Percentiles rank a stretch among this genome's conserved stretches.
Evolutionary conservation across 2,888 invertebrate genomes (phyloP).

Genomic region (Dolichomitus sp.): DNA sequence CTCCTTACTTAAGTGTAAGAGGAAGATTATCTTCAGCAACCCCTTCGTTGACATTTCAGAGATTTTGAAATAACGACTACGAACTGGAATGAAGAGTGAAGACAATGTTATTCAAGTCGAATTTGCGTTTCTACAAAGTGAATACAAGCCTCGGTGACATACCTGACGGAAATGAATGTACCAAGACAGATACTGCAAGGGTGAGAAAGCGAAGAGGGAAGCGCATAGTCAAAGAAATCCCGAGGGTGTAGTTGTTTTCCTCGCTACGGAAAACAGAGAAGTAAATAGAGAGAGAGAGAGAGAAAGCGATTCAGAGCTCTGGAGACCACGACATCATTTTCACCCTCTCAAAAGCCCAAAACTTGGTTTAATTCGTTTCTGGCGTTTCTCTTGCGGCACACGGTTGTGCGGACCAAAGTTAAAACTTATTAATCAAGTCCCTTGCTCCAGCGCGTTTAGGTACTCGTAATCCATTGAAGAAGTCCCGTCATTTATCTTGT

Average conservation of each 20-base stretch:
- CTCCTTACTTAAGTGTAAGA: not conserved
- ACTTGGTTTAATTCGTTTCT: slow-evolving; percentile 78
- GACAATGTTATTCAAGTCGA: slow-evolving; percentile 30
- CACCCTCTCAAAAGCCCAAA: slow-evolving; percentile 69
- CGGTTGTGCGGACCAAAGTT: slow-evolving; percentile 70
- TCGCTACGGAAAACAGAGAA: slow-evolving; percentile 30
- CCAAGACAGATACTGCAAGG: slow-evolving; percentile 25
- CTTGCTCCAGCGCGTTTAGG: slow-evolving; percentile 32
- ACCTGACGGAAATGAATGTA: slow-evolving; percentile 47
- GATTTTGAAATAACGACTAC: slow-evolving; percentile 2
- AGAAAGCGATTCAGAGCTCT: slow-evolving; percentile 35
- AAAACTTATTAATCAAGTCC: slow-evolving; percentile 80
- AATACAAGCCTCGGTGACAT: slow-evolving; percentile 14
- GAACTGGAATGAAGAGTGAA: not conserved
- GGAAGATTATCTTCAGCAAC: slow-evolving; percentile 3
- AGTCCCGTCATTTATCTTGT: slow-evolving; percentile 25
- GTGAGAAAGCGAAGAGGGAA: slow-evolving; percentile 35
- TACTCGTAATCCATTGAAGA: slow-evolving; percentile 45
- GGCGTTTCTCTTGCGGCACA: slow-evolving; percentile 62
- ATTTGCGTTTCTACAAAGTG: slow-evolving; percentile 13
- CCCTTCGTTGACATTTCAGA: not conserved
- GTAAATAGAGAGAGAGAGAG: slow-evolving; percentile 36
- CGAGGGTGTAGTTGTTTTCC: slow-evolving; percentile 75
- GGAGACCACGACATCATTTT: slow-evolving; percentile 28
- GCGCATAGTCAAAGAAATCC: slow-evolving; percentile 69